phyloP scores from a whole-genome alignment of 2,113 vertebrate species.

The Pituophis catenifer region DNA sequence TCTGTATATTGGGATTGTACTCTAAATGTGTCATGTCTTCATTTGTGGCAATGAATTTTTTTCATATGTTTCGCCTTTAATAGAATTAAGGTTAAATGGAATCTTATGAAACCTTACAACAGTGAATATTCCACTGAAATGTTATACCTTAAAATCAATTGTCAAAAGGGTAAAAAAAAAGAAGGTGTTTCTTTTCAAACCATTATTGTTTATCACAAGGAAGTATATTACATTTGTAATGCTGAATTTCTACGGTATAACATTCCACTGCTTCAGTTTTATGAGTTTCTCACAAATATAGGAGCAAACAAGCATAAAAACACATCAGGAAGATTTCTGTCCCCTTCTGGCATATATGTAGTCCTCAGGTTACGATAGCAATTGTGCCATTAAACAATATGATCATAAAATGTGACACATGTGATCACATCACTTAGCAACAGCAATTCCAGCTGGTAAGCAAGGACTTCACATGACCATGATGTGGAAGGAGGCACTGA shows the following conservation, averaged over 20 bases:
- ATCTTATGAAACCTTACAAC: slow-evolving; percentile 28
- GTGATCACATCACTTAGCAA: background rate
- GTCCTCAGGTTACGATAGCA: background rate
- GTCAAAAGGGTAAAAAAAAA: background rate
- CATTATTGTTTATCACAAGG: slow-evolving; percentile 7
- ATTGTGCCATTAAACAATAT: background rate
- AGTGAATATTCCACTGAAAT: slow-evolving; percentile 26
- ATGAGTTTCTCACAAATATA: slow-evolving; percentile 28
- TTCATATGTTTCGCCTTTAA: slow-evolving; percentile 18
- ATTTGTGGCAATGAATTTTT: background rate
- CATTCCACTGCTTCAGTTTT: slow-evolving; percentile 34
- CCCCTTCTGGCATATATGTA: background rate
- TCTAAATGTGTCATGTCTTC: slow-evolving; percentile 31
- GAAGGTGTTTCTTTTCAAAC: background rate
- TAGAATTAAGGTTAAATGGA: slow-evolving; percentile 13
- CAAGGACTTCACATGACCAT: background rate
- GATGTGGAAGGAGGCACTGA: background rate
- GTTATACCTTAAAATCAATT: background rate
- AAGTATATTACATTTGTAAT: background rate
- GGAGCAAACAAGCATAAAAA: slow-evolving; percentile 37
- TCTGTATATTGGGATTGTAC: slow-evolving; percentile 27
- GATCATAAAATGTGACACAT: background rate
- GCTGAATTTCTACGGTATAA: slow-evolving; percentile 11
- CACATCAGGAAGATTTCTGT: slow-evolving; percentile 26
- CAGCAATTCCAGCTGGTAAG: background rate